Evolutionary conservation across 2,113 vertebrate species (phyloP).

Genomic region (Speoplatyrhinus poulsoni): DNA sequence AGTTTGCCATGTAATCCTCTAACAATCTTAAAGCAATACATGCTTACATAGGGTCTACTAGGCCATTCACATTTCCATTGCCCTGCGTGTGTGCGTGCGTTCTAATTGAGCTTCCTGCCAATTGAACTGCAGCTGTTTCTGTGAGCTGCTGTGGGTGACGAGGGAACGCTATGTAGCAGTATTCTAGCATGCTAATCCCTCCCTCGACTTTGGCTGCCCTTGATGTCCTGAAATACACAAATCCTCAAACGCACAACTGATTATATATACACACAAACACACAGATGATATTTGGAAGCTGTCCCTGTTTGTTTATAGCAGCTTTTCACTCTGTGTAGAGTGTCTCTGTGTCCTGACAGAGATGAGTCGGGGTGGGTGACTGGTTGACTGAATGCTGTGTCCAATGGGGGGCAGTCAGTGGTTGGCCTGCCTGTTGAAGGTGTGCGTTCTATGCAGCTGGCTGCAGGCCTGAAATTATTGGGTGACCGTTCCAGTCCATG

Average conservation of each 20-base stretch:
- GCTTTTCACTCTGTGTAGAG: conserved; percentile 81
- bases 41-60: too few species aligned
- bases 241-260: conserved; percentile 29
- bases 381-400: conserved; percentile 26
- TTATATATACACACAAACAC: conserved; percentile 33
- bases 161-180: conserved; percentile 56
- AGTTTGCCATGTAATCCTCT: too few species aligned
- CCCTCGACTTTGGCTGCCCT: conserved; percentile 76
- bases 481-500: conserved; percentile 81
- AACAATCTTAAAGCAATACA: too few species aligned
- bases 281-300: conserved; percentile 64
- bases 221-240: conserved; percentile 76
- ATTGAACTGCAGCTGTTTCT: conserved; percentile 55
- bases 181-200: conserved; percentile 68
- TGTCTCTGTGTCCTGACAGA: conserved; percentile 62
- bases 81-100: conserved; percentile 19
- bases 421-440: conserved; percentile 78
- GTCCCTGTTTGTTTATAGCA: conserved; percentile 62
- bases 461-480: conserved; percentile 72
- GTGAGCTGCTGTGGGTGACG: conserved; percentile 33
- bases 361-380: conserved; percentile 54
- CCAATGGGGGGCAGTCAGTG: conserved; percentile 68
- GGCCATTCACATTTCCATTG: not conserved
- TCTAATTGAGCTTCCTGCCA: conserved; percentile 9
- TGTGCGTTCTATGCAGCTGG: conserved; percentile 79